A percentile compares a stretch with the other conserved stretches of the same genome.
phyloP scores from a whole-genome alignment of 2,888 invertebrate species.

The Amphipoea lucens region DNA sequence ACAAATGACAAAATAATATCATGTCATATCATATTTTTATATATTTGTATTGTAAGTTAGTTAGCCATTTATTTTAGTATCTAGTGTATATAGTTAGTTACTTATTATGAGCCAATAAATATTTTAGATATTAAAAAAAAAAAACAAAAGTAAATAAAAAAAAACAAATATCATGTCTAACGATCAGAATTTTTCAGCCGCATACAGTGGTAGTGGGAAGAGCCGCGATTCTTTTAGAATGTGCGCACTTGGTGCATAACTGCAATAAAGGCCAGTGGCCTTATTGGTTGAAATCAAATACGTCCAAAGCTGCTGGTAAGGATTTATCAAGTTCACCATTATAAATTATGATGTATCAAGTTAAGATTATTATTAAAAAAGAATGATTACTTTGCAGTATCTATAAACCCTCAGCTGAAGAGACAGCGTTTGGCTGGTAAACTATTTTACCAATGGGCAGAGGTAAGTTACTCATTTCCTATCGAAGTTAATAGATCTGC shows the following conservation, averaged over 20 bases:
- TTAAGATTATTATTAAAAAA: neutral
- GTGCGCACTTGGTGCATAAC: constrained; percentile 98
- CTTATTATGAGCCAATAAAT: too few species aligned
- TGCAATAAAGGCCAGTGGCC: constrained; percentile 99
- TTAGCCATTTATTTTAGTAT: too few species aligned
- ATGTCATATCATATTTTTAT: too few species aligned
- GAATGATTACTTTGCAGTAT: constrained; percentile 79
- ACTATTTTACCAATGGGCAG: constrained; percentile 99
- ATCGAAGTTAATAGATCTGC: neutral
- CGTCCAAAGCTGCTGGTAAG: constrained; percentile 83
- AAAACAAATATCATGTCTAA: neutral
- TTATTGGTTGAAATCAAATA: constrained; percentile 97
- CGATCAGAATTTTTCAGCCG: constrained; percentile 89
- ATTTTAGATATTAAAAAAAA: too few species aligned
- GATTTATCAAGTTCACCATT: neutral
- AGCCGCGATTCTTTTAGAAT: constrained; percentile 97
- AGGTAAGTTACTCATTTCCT: constrained; percentile 88
- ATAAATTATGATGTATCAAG: neutral
- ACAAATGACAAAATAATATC: neutral
- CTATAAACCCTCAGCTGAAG: constrained; percentile 84
- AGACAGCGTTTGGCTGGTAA: constrained; percentile 96
- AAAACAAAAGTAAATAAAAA: too few species aligned
- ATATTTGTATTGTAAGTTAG: too few species aligned
- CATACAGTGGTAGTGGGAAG: constrained; percentile 98
- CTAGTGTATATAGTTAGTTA: too few species aligned